Conservation (phyloP, 53 echinoderm and acorn worm genomes). For the Glandiceps talaboti region DNA sequence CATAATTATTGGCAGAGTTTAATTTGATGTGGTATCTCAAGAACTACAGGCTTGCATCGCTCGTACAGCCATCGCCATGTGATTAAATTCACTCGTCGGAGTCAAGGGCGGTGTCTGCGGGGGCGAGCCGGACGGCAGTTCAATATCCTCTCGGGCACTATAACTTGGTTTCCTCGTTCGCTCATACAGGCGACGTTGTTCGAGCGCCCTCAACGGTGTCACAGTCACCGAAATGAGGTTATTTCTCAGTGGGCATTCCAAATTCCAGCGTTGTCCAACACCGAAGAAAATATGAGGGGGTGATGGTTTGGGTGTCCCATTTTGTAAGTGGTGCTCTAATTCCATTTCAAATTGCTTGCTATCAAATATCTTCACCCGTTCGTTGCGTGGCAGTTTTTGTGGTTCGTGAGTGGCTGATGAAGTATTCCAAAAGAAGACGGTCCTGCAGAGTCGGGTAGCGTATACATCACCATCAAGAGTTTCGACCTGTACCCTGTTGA, state of each 20-base stretch:
- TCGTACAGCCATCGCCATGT: not conserved
- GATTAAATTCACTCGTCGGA: not conserved
- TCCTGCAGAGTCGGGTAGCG: constrained; percentile 86
- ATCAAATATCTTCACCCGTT: constrained; percentile 76
- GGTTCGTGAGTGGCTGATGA: constrained; percentile 25
- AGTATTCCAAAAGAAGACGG: constrained; percentile 77
- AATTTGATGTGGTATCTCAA: too few species aligned
- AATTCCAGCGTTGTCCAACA: constrained; percentile 73
- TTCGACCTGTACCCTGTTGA: not conserved
- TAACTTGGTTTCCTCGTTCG: not conserved
- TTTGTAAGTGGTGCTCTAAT: constrained; percentile 49
- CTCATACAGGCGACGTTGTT: constrained; percentile 36
- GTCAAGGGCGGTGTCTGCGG: not conserved
- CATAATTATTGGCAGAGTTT: too few species aligned
- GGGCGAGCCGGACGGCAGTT: not conserved
- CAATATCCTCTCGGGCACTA: not conserved
- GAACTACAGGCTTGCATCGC: not conserved
- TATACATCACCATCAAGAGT: constrained; percentile 32
- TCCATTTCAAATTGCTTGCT: constrained; percentile 52
- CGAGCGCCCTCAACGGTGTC: constrained; percentile 59
- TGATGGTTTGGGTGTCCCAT: constrained; percentile 17
- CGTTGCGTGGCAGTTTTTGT: constrained; percentile 36
- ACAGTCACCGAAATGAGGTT: constrained; percentile 85
- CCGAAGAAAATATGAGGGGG: constrained; percentile 82
- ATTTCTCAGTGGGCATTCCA: constrained; percentile 42